phyloP scores from a whole-genome alignment of 92 coral and sea anemone species.

The Galaxea fascicularis region DNA sequence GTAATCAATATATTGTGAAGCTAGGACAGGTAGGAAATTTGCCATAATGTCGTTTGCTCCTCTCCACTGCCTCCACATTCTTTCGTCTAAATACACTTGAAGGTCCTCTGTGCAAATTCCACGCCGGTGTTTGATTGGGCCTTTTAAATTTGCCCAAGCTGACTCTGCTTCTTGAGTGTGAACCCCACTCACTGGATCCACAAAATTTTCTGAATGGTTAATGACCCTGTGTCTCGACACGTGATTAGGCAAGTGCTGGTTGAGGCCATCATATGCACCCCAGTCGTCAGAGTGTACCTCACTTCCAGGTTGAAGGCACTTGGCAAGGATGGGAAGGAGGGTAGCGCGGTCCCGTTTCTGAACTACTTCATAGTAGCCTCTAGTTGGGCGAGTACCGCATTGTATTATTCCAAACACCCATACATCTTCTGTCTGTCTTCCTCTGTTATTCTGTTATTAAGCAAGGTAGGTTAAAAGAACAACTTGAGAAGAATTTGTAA shows the following conservation, averaged over 20 bases:
- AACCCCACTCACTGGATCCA: too few species aligned
- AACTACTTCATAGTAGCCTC: slow-evolving; percentile 54
- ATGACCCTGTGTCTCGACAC: slow-evolving; percentile 25
- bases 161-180: slow-evolving; percentile 53
- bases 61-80: too few species aligned
- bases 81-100: slow-evolving; percentile 6
- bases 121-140: background rate
- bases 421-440: slow-evolving; percentile 23
- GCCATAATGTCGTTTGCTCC: background rate
- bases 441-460: slow-evolving; percentile 26
- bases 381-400: slow-evolving; percentile 14
- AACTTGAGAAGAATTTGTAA: too few species aligned
- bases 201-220: slow-evolving; percentile 35
- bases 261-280: slow-evolving; percentile 38
- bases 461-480: too few species aligned
- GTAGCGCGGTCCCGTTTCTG: slow-evolving; percentile 33
- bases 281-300: slow-evolving; percentile 51
- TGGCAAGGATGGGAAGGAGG: slow-evolving; percentile 33
- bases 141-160: slow-evolving; percentile 44
- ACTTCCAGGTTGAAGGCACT: slow-evolving; percentile 35
- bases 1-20: background rate
- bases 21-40: slow-evolving; percentile 13
- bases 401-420: slow-evolving; percentile 59
- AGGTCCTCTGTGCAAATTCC: slow-evolving; percentile 16
- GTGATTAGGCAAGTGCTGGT: slow-evolving; percentile 23